Evolutionary conservation across 64 coral and sea anemone species (phyloP).

Genomic region (Montipora capricornis): DNA sequence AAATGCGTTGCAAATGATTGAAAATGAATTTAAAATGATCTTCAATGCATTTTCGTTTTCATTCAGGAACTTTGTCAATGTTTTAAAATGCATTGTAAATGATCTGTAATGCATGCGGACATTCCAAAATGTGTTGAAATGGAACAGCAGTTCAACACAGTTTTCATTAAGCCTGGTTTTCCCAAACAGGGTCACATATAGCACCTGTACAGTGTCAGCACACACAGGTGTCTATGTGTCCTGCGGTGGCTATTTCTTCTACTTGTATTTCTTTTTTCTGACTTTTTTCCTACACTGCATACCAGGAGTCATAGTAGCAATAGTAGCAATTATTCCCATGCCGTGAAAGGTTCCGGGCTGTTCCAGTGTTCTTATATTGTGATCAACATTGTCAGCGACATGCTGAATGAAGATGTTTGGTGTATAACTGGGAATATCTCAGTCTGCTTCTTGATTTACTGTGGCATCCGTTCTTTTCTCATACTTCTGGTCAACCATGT

Average conservation of each 20-base stretch:
- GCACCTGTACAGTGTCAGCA: conserved; percentile 6
- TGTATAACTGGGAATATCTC: not conserved
- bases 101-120: no score
- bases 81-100: no score
- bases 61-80: no score
- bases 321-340: conserved; percentile 13
- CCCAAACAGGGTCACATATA: not conserved
- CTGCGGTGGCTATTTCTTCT: conserved; percentile 14
- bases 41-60: no score
- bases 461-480: not conserved
- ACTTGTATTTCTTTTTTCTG: not conserved
- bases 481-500: not conserved
- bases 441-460: not conserved
- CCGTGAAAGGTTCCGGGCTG: not conserved
- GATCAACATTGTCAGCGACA: not conserved
- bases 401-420: not conserved
- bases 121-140: no score
- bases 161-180: no score
- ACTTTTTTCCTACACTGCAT: not conserved
- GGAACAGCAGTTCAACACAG: no score
- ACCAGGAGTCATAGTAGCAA: conserved; percentile 2
- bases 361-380: not conserved
- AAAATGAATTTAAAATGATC: no score
- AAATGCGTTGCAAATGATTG: no score
- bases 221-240: not conserved